Base-by-base conservation (phyloP, 2,888 invertebrate genomes). In the Spodoptera exigua region DNA sequence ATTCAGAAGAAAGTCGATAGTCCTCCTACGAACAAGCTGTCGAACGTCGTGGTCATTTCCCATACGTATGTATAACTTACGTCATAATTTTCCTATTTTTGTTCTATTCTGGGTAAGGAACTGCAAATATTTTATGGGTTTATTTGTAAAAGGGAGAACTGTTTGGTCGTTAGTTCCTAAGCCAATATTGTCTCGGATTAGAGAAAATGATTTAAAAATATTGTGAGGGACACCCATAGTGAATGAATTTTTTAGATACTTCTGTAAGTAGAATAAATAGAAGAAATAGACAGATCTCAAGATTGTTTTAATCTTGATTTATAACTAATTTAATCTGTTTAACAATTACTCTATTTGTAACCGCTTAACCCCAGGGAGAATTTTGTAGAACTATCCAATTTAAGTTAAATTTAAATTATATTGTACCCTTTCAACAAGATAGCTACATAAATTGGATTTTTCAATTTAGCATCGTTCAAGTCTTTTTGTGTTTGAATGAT, bases 1-100 rank as follows among this genome's bases (percentile, higher is more conserved):
- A 76, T 55, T 7, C 11, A 17, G 10, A 54, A 57, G 59, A 68
- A 76, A 68, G 59, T 55, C 61, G 36, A 68, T 73, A 44, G 32
- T 51, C 17, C 44, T 60, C 45, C 46, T 35, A 61, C 55, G 44
- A 27, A 27, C 27, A 27, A 27, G 39, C 13, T 10, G 10, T 44
- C 43, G 67, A 61, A 59, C 48, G 58, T 61, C 49, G 45, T 39
- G 52, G 59, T 72, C 59, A 68, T 41, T 46, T 70, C 34, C 13
- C 37, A 32, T 13, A 55, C n/a, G 14, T 27, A 27, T 27, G 9
- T n/a, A 27, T 9, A 27, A 35, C 16, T 34, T 48, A 46, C 72
- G 70, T 51, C 58, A 70, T 11, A 37, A n/a, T n/a, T 36, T 41
- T 47, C 21, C 40, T 34, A 45, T 43, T 36, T 43, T 49, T 44